Percentiles rank a stretch among this genome's conserved stretches.
Evolutionary conservation across 2,888 invertebrate species (phyloP).

Genomic region (Torymus auratus): DNA sequence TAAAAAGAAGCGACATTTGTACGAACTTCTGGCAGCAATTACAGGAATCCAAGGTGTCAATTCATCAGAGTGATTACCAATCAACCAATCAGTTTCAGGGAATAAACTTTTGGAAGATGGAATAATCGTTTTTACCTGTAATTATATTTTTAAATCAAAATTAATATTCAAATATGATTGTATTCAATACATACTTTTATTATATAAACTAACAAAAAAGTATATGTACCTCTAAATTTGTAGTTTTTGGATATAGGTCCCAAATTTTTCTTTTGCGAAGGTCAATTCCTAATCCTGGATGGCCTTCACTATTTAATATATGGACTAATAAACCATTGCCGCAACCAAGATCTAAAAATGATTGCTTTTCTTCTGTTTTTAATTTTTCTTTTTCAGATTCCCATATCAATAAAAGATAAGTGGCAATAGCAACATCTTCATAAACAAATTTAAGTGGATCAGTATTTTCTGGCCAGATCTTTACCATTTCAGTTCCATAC

Average conservation of each 20-base stretch:
- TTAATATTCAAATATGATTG: slow-evolving; percentile 1
- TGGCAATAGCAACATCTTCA: slow-evolving; percentile 96
- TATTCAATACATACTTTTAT: slow-evolving; percentile 30
- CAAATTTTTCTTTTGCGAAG: slow-evolving; percentile 91
- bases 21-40: slow-evolving; percentile 88
- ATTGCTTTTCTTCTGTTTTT: slow-evolving; percentile 76
- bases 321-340: slow-evolving; percentile 97
- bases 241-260: slow-evolving; percentile 84
- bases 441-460: slow-evolving; percentile 96
- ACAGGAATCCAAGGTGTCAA: slow-evolving; percentile 99
- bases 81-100: slow-evolving; percentile 91
- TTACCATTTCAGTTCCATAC: slow-evolving; percentile 86
- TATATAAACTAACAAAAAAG: neutral
- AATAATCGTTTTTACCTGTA: slow-evolving; percentile 82
- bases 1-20: slow-evolving; percentile 88
- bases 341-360: slow-evolving; percentile 96
- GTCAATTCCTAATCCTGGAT: slow-evolving; percentile 89
- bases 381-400: slow-evolving; percentile 78
- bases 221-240: slow-evolving; percentile 81
- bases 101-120: slow-evolving; percentile 84
- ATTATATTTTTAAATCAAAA: slow-evolving; percentile 58
- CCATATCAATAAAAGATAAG: slow-evolving; percentile 91
- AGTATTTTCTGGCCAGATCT: slow-evolving; percentile 94
- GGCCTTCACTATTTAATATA: slow-evolving; percentile 90
- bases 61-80: slow-evolving; percentile 99